A percentile compares a stretch with the other conserved stretches of the same genome.
Evolutionary conservation across 2,113 vertebrate genomes (phyloP).

Genomic region (Micronycteris hirsuta): DNA sequence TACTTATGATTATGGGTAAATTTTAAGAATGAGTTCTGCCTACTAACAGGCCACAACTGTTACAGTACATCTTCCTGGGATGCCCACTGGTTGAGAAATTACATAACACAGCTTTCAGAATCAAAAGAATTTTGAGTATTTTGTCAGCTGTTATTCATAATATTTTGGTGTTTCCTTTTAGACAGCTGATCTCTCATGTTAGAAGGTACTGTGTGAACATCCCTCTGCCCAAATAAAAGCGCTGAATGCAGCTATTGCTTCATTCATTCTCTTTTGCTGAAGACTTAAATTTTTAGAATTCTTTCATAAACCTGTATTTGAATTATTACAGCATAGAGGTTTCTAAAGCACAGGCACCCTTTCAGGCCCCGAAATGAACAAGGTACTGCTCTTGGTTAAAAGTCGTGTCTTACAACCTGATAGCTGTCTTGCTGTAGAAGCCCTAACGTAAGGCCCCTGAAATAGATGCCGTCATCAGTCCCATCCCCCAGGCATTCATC

Average conservation of each 20-base stretch:
- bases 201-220: constrained; percentile 76
- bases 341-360: constrained; percentile 48
- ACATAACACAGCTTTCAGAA: constrained; percentile 73
- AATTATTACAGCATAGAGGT: background rate
- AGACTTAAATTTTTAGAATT: constrained; percentile 69
- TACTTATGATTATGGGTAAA: background rate
- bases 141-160: constrained; percentile 80
- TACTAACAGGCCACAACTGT: constrained; percentile 47
- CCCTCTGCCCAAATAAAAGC: constrained; percentile 74
- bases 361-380: background rate
- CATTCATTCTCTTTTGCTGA: constrained; percentile 71
- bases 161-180: constrained; percentile 81
- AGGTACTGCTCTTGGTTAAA: constrained; percentile 65
- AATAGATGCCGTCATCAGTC: constrained; percentile 88
- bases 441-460: constrained; percentile 85
- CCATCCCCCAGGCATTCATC: constrained; percentile 75
- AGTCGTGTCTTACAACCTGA: constrained; percentile 75
- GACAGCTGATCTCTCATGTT: constrained; percentile 79
- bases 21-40: constrained; percentile 29
- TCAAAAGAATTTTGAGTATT: constrained; percentile 78
- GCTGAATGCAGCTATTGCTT: constrained; percentile 68
- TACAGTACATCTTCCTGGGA: constrained; percentile 50
- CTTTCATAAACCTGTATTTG: constrained; percentile 46
- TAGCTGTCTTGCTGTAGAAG: constrained; percentile 79
- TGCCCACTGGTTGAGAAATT: constrained; percentile 69